These are phyloP conservation scores for Caradrina kadenii DNA, from an alignment of 2,888 invertebrate genomes.

Conservation along the genomic window DNA sequence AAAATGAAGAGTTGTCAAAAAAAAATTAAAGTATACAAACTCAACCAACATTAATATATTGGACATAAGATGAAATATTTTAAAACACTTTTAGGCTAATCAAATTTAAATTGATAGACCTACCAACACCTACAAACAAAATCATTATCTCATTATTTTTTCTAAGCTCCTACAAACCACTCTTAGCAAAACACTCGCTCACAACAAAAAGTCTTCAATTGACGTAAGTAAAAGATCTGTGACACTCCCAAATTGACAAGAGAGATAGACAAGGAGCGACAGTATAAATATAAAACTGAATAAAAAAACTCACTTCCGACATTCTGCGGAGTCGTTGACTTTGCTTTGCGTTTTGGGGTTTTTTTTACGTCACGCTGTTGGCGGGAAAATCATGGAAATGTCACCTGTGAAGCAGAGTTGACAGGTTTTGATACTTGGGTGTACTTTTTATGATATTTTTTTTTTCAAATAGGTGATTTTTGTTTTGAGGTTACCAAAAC, in stretches of 20 bases:
- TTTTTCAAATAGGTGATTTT: not conserved
- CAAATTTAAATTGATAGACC: not conserved
- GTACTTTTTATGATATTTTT: not conserved
- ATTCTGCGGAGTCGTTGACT: conserved; percentile 73
- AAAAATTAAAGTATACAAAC: not conserved
- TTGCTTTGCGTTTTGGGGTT: conserved; percentile 65
- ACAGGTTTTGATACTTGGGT: conserved; percentile 72
- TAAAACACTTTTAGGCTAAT: not conserved
- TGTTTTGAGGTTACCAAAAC: not conserved
- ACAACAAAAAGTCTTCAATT: conserved; percentile 57
- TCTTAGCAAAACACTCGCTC: conserved; percentile 49
- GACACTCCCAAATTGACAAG: conserved; percentile 71
- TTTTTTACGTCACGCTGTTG: conserved; percentile 70
- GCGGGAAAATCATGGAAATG: conserved; percentile 76
- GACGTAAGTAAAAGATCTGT: conserved; percentile 74
- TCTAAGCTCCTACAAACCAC: conserved; percentile 45
- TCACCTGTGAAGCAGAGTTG: conserved; percentile 68
- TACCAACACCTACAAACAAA: not conserved
- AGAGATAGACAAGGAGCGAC: conserved; percentile 68
- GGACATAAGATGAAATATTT: not conserved
- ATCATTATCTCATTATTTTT: conserved; percentile 2
- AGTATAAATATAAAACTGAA: conserved; percentile 74
- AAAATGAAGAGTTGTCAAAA: too few species aligned
- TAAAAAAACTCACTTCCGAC: conserved; percentile 73
- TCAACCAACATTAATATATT: not conserved